Conservation (phyloP, 2,888 invertebrate species). For the Nephrotoma flavescens region DNA sequence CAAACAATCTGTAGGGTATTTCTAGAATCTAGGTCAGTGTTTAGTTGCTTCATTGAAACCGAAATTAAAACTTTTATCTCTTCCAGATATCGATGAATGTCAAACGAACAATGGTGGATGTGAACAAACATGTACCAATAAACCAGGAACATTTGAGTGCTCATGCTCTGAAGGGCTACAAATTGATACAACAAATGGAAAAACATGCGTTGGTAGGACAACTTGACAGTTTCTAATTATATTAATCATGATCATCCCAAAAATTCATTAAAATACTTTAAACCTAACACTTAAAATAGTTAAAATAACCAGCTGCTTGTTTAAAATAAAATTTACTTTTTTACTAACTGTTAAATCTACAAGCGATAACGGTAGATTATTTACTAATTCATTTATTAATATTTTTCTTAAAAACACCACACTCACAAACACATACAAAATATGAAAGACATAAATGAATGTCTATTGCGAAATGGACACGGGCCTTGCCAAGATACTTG, state of each 20-base stretch:
- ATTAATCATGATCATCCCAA: not conserved
- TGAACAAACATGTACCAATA: slow-evolving; percentile 38
- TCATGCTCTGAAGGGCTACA: slow-evolving; percentile 37
- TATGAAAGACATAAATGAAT: slow-evolving; percentile 41
- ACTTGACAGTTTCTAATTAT: not conserved
- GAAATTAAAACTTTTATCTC: not conserved
- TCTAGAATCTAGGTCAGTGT: too few relatives aligned
- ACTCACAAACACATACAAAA: not conserved
- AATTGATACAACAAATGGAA: slow-evolving; percentile 30
- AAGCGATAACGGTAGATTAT: not conserved
- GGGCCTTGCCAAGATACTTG: slow-evolving; percentile 51
- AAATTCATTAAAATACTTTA: not conserved
- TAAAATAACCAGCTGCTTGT: not conserved
- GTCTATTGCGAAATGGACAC: slow-evolving; percentile 42
- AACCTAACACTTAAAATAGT: not conserved
- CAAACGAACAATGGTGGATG: slow-evolving; percentile 37
- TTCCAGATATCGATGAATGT: slow-evolving; percentile 42
- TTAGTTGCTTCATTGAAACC: too few relatives aligned
- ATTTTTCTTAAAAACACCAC: not conserved
- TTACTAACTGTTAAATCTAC: not conserved
- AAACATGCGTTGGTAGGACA: slow-evolving; percentile 35
- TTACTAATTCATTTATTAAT: not conserved
- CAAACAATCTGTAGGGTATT: too few relatives aligned
- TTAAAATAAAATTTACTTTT: not conserved
- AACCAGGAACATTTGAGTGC: slow-evolving; percentile 41